Conservation (phyloP, 2,888 invertebrate species). For the Tanypteryx hageni region DNA sequence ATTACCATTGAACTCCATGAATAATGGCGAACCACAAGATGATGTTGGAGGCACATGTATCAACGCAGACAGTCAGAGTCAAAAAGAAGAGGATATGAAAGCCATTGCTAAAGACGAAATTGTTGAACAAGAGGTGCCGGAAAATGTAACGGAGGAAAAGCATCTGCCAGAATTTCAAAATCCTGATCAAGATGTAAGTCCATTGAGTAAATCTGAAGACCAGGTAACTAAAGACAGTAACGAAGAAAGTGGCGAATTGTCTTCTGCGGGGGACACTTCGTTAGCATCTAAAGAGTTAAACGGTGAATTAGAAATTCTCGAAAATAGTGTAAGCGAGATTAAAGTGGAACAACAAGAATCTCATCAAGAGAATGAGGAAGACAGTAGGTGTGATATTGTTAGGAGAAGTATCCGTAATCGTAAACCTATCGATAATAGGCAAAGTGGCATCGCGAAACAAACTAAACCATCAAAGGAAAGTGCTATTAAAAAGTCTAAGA, state of each 20-base stretch:
- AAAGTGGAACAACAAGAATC: background rate
- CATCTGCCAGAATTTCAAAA: background rate
- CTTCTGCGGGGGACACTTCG: background rate
- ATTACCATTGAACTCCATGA: background rate
- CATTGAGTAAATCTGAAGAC: background rate
- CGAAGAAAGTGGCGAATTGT: background rate
- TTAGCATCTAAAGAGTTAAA: conserved; percentile 10
- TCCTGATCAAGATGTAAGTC: background rate
- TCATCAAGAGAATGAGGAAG: background rate
- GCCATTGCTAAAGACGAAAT: background rate
- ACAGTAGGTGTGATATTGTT: conserved; percentile 42
- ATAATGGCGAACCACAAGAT: conserved; percentile 22
- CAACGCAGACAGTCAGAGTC: background rate
- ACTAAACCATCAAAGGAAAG: conserved; percentile 25
- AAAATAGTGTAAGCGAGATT: background rate
- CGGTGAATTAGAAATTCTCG: conserved; percentile 10
- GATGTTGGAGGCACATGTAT: background rate
- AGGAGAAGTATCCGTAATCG: conserved; percentile 25
- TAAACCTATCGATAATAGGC: background rate
- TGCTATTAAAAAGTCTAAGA: conserved; percentile 30
- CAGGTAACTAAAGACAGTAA: background rate
- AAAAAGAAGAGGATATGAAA: background rate
- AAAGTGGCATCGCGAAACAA: conserved; percentile 23
- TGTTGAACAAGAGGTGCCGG: background rate
- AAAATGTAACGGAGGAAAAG: background rate